Base-by-base conservation (phyloP, 2,888 invertebrate genomes). In the Andricus quercusramuli region DNA sequence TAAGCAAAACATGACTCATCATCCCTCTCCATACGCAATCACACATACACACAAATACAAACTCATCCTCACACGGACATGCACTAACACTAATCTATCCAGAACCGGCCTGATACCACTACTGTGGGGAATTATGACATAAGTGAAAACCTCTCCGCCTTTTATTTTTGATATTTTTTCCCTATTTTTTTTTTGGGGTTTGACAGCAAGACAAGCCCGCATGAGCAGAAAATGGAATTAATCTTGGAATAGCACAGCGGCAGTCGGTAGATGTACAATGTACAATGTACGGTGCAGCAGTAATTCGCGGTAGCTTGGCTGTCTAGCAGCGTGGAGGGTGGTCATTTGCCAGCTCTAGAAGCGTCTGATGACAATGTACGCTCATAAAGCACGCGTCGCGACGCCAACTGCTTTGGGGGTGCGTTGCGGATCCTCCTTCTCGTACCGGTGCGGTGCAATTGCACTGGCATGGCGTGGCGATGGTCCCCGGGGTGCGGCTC, bases 291-390 rank as follows among this genome's bases (percentile, higher is more conserved):
- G 8, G 37, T 37, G 6, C 37, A 0, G 37, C 8, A 37, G 66
- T 89, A 89, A 89, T 86, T 87, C 83, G 81, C 79, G 78, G 77
- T 81, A 81, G 84, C 84, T 88, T 82, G 82, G 68, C 83, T 84
- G 88, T 85, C 85, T 79, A 83, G 86, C 67, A 64, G 66, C 82
- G 80, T 83, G 79, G 80, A 78, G 79, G 85, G 82, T 86, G 86
- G 85, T 85, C 87, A 86, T 88, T 89, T 84, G 84, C 79, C 85
- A 84, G 83, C 84, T 78, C 80, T 70, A 76, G 77, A 85, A 85
- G 78, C 85, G 80, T 86, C 85, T 85, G 86, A 85, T 87, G 89
- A 90, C 88, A 90, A 89, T 89, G 85, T 85, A 78, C 80, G 76
- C 82, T 84, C 87, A 85, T 87, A 85, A 87, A 88, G 84, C 85